Evolutionary conservation across 2,797 vertebrate species (phyloP).

Genomic region (Tragelaphus eurycerus): DNA sequence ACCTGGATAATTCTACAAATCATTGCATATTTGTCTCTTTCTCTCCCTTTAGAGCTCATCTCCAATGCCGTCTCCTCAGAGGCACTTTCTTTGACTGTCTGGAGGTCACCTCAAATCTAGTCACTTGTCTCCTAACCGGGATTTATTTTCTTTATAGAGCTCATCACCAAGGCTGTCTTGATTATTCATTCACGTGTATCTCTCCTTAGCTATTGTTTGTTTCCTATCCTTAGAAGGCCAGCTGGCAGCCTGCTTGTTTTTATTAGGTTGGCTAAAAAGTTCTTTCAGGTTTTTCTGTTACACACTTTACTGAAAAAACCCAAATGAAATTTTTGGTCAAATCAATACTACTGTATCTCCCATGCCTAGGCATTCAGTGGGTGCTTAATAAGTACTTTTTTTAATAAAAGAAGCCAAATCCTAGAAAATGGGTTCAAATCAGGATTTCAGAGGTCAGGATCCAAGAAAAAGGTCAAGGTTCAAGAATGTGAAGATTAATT

Average conservation of each 20-base stretch:
- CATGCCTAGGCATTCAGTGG: neutral
- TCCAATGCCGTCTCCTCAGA: neutral
- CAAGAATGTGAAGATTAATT: neutral
- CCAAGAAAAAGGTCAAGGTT: neutral
- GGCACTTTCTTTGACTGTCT: neutral
- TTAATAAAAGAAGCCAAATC: conserved; percentile 6
- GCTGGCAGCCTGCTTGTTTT: neutral
- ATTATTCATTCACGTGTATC: neutral
- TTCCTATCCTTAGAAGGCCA: neutral
- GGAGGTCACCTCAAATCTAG: neutral
- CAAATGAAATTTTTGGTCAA: neutral
- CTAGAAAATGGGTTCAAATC: neutral
- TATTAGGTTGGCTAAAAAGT: neutral
- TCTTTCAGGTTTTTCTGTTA: neutral
- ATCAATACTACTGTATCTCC: neutral
- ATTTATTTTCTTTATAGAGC: neutral
- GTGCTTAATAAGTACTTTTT: neutral
- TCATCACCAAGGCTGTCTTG: neutral
- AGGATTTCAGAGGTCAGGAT: neutral
- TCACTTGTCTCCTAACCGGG: neutral
- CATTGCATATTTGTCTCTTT: neutral
- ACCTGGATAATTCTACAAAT: neutral
- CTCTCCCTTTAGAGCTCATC: neutral
- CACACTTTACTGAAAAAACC: neutral
- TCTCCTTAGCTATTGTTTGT: neutral